Evolutionary conservation across 2,113 vertebrate species (phyloP).

Genomic region (Eira barbara): DNA sequence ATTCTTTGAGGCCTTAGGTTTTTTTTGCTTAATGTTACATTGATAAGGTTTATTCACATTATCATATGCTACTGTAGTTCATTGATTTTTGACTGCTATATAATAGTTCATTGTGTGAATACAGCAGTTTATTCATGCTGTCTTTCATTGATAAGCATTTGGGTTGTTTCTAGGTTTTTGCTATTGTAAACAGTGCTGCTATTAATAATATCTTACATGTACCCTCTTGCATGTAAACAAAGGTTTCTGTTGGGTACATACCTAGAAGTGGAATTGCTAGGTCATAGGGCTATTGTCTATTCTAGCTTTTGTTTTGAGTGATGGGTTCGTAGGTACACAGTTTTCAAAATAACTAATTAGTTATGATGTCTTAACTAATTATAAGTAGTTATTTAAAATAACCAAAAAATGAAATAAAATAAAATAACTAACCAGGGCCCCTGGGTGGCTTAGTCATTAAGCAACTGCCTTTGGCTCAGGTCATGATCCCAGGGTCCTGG

Average conservation of each 20-base stretch:
- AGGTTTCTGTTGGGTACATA: neutral
- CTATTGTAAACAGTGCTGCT: neutral
- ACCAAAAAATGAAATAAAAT: neutral
- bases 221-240: neutral
- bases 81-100: slow-evolving; percentile 9
- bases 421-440: neutral
- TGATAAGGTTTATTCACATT: neutral
- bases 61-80: neutral
- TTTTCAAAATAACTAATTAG: slow-evolving; percentile 18
- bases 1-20: neutral
- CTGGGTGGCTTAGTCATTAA: no score
- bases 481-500: no score
- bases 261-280: neutral
- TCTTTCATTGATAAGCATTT: neutral
- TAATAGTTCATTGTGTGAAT: neutral
- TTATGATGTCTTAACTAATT: slow-evolving; percentile 19
- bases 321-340: neutral
- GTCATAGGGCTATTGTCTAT: neutral
- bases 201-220: neutral
- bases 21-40: neutral
- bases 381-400: neutral
- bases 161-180: neutral
- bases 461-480: no score
- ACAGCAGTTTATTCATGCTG: neutral
- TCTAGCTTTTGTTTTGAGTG: slow-evolving; percentile 1